A percentile compares a stretch with the other conserved stretches of the same genome.
Evolutionary conservation across 2,888 invertebrate species (phyloP).

Genomic region (Heliconius aoede): DNA sequence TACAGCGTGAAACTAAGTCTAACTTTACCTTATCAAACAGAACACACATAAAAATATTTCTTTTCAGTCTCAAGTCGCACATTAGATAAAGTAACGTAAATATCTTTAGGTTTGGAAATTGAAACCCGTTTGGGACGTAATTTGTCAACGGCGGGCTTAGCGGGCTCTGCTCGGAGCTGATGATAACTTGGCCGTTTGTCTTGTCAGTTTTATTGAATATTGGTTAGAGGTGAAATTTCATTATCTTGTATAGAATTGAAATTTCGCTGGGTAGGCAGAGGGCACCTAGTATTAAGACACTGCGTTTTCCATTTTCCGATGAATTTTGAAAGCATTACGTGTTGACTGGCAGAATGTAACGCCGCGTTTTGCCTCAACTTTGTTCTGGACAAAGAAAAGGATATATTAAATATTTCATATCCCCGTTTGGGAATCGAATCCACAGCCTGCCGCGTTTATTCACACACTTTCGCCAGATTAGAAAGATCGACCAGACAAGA

Average conservation of each 20-base stretch:
- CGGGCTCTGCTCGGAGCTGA: constrained; percentile 25
- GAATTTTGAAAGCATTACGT: too few species aligned
- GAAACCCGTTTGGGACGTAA: constrained; percentile 40
- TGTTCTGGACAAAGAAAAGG: too few species aligned
- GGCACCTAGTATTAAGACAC: too few species aligned
- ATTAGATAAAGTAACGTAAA: constrained; percentile 25
- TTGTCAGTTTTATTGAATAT: constrained; percentile 25
- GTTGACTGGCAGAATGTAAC: too few species aligned
- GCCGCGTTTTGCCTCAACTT: too few species aligned
- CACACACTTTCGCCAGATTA: too few species aligned
- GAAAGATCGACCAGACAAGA: too few species aligned
- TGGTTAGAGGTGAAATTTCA: background rate
- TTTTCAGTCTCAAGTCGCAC: constrained; percentile 18
- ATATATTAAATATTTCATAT: too few species aligned
- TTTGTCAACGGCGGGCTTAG: constrained; percentile 41
- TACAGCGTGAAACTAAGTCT: background rate
- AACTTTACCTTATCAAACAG: background rate
- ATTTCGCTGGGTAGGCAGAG: too few species aligned
- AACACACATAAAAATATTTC: background rate
- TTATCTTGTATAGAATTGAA: background rate
- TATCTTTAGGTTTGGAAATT: constrained; percentile 30
- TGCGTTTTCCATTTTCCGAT: too few species aligned
- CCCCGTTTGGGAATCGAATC: too few species aligned
- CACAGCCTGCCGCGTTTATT: too few species aligned
- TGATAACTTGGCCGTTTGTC: constrained; percentile 27